A percentile compares a stretch with the other conserved stretches of the same genome.
Conservation (phyloP, 2,888 invertebrate genomes). For the Noctua janthe region DNA sequence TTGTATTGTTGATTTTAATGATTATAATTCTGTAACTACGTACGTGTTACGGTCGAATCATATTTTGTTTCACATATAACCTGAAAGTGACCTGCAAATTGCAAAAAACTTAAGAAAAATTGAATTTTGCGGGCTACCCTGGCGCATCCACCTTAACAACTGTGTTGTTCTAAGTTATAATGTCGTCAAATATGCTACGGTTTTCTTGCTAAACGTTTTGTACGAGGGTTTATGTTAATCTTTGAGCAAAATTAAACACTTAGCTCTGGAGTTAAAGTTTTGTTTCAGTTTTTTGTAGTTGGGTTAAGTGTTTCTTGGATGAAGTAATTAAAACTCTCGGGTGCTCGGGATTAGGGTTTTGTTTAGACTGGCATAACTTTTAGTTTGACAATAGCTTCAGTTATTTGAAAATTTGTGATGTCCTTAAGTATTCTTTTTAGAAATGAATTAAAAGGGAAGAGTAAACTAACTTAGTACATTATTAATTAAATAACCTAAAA, state of each 20-base stretch:
- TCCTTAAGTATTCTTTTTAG: neutral
- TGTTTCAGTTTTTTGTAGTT: conserved; percentile 12
- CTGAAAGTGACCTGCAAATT: too few relatives aligned
- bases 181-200: conserved; percentile 54
- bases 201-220: conserved; percentile 39
- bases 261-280: conserved; percentile 15
- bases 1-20: too few relatives aligned
- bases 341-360: neutral
- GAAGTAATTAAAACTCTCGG: neutral
- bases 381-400: neutral
- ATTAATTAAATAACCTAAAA: too few relatives aligned
- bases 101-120: too few relatives aligned
- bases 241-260: conserved; percentile 44
- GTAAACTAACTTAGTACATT: too few relatives aligned
- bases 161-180: conserved; percentile 50
- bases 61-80: too few relatives aligned
- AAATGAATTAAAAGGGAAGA: neutral
- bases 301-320: neutral
- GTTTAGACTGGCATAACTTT: neutral
- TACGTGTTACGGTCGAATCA: too few relatives aligned
- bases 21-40: too few relatives aligned
- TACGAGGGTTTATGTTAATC: conserved; percentile 45
- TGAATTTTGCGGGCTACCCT: too few relatives aligned
- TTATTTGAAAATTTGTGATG: neutral
- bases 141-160: conserved; percentile 14